A percentile compares a stretch with the other conserved stretches of the same genome.
phyloP scores from a whole-genome alignment of 2,113 vertebrate species.

The Potamarius usumacintae region DNA sequence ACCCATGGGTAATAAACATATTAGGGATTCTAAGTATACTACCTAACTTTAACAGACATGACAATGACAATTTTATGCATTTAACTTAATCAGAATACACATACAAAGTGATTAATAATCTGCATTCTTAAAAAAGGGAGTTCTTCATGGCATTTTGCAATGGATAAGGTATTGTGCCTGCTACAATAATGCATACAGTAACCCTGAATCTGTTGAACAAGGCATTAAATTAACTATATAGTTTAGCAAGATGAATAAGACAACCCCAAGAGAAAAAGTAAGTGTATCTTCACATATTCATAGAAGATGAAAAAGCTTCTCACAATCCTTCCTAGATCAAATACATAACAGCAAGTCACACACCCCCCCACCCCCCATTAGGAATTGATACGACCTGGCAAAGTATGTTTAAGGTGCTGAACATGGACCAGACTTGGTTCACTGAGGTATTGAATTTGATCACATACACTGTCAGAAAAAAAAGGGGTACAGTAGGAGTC shows the following conservation, averaged over 20 bases:
- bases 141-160: too few relatives aligned
- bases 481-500: too few relatives aligned
- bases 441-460: background rate
- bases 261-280: background rate
- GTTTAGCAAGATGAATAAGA: background rate
- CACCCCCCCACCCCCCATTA: background rate
- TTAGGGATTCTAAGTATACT: background rate
- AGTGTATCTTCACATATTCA: background rate
- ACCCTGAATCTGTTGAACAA: background rate
- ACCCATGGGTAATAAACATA: background rate
- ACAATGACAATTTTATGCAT: background rate
- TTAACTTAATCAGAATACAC: background rate
- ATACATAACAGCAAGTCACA: background rate
- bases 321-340: background rate
- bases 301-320: background rate
- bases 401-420: background rate
- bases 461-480: too few relatives aligned
- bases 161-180: background rate
- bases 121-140: too few relatives aligned
- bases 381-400: background rate
- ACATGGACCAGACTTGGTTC: background rate
- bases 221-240: background rate
- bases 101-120: too few relatives aligned
- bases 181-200: background rate
- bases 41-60: background rate